Conservation (phyloP, 2,797 vertebrate genomes). For the Catostomus latipinnis region DNA sequence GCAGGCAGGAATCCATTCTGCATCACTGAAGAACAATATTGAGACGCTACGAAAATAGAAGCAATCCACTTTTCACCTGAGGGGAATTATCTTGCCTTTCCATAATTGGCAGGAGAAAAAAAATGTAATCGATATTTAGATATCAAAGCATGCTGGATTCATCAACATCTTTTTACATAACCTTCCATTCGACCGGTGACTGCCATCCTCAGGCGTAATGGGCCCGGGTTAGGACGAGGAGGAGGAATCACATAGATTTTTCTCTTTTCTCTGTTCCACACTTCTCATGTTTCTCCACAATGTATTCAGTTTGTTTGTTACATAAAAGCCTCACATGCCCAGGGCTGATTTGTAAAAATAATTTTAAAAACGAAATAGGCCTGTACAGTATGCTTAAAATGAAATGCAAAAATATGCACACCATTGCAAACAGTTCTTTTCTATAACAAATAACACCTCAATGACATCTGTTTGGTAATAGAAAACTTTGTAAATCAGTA, state of each 20-base stretch:
- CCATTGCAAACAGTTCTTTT: not conserved
- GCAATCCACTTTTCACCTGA: slow-evolving; percentile 59
- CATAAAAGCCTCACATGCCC: slow-evolving; percentile 52
- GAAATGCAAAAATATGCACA: not conserved
- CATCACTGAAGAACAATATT: slow-evolving; percentile 61
- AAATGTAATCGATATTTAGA: slow-evolving; percentile 72
- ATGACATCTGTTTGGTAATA: slow-evolving; percentile 1
- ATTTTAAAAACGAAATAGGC: slow-evolving; percentile 8
- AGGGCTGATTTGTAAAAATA: slow-evolving; percentile 3
- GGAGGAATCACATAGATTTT: slow-evolving; percentile 42
- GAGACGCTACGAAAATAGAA: slow-evolving; percentile 66
- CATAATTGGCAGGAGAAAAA: slow-evolving; percentile 69
- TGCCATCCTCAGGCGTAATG: slow-evolving; percentile 48
- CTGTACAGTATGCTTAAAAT: not conserved
- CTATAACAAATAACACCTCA: slow-evolving; percentile 32
- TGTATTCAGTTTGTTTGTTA: slow-evolving; percentile 48
- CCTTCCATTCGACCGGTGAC: slow-evolving; percentile 56
- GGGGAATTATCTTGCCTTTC: slow-evolving; percentile 64
- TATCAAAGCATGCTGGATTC: slow-evolving; percentile 61
- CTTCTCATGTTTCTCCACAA: slow-evolving; percentile 35
- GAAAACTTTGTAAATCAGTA: slow-evolving; percentile 8
- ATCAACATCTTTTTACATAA: slow-evolving; percentile 61
- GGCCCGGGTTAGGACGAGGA: slow-evolving; percentile 45
- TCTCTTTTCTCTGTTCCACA: slow-evolving; percentile 22
- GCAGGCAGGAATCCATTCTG: slow-evolving; percentile 50